Conservation (phyloP, 2,888 invertebrate genomes). For the Mechanitis messenoides region DNA sequence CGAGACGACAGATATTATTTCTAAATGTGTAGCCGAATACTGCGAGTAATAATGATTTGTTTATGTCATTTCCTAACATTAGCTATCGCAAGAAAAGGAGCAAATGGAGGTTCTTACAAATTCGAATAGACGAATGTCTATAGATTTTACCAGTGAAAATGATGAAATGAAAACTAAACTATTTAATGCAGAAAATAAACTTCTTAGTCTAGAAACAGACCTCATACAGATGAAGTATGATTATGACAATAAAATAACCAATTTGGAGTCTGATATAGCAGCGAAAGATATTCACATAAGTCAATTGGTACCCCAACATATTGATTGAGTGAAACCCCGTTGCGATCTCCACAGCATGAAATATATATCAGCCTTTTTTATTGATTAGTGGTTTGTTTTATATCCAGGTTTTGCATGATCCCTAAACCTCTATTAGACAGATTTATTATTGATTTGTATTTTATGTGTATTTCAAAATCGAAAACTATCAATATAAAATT, state of each 20-base stretch:
- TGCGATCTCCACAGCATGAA: constrained; percentile 19
- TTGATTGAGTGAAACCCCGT: constrained; percentile 15
- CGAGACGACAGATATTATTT: too few relatives aligned
- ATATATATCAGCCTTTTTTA: constrained; percentile 5
- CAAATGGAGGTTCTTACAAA: constrained; percentile 56
- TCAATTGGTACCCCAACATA: constrained; percentile 70
- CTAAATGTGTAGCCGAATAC: not conserved
- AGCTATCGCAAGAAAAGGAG: constrained; percentile 71
- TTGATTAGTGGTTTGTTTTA: constrained; percentile 1
- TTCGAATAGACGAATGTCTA: constrained; percentile 60
- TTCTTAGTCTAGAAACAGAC: constrained; percentile 68
- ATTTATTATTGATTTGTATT: not conserved
- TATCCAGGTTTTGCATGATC: constrained; percentile 19
- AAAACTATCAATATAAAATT: not conserved
- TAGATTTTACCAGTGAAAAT: constrained; percentile 67
- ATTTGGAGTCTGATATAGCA: constrained; percentile 75
- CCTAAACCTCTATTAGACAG: not conserved
- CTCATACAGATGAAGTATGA: constrained; percentile 74
- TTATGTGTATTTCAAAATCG: not conserved
- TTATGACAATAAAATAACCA: constrained; percentile 77
- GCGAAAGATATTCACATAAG: constrained; percentile 78
- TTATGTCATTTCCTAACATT: constrained; percentile 38
- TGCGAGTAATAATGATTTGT: not conserved
- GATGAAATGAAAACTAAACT: constrained; percentile 65
- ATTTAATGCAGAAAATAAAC: constrained; percentile 65